Conservation (phyloP, 2,888 invertebrate species). For the Meteorus cinctellus region DNA sequence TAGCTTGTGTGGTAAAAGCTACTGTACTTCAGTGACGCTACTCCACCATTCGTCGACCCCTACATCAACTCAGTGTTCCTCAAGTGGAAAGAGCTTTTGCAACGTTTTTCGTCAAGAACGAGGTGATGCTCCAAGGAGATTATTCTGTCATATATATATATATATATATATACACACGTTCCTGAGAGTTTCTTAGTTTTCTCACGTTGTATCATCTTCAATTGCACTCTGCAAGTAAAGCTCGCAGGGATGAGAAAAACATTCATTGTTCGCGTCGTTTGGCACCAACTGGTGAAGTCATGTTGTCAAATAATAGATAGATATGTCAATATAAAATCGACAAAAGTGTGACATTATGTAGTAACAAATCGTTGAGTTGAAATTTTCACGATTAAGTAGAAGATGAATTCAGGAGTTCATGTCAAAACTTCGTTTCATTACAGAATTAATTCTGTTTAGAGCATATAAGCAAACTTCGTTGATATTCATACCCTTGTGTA, state of each 20-base stretch:
- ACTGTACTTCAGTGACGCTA: background rate
- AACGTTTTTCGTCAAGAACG: constrained; percentile 14
- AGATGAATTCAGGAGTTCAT: background rate
- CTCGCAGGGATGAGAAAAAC: constrained; percentile 3
- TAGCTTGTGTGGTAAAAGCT: constrained; percentile 1
- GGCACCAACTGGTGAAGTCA: background rate
- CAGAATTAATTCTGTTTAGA: background rate
- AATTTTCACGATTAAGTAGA: background rate
- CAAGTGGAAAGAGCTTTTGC: constrained; percentile 19
- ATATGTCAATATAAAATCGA: background rate
- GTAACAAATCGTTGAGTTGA: background rate
- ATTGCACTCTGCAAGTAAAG: constrained; percentile 5
- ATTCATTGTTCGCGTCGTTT: constrained; percentile 20
- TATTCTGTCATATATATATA: constrained; percentile 1
- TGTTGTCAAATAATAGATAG: background rate
- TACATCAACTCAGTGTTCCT: background rate
- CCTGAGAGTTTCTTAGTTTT: background rate
- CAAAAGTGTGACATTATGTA: background rate
- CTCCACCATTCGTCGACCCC: background rate
- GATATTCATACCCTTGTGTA: background rate
- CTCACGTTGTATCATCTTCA: background rate
- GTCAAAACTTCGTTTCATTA: background rate
- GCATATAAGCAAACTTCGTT: background rate
- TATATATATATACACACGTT: constrained; percentile 1
- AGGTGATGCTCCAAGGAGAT: constrained; percentile 12